Evolutionary conservation across 2,113 vertebrate species (phyloP).

Genomic region (Dermatemys mawii): DNA sequence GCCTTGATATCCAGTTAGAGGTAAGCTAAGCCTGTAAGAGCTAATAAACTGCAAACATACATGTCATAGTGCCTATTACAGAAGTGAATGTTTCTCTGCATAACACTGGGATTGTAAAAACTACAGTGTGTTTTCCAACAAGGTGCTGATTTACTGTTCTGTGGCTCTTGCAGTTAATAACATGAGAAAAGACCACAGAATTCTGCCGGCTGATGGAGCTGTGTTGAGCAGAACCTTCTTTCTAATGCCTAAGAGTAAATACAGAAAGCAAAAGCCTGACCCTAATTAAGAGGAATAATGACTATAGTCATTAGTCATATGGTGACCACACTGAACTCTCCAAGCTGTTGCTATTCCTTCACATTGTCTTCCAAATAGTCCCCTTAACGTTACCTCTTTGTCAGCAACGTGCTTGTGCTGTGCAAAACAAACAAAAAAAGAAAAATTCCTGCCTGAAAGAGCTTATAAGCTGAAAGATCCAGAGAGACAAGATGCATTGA

Average conservation of each 20-base stretch:
- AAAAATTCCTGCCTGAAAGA: not conserved
- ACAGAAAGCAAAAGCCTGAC: not conserved
- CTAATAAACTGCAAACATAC: not conserved
- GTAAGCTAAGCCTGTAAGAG: conserved; percentile 75
- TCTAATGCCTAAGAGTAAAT: not conserved
- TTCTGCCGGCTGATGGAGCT: not conserved
- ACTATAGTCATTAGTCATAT: not conserved
- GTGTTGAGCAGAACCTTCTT: not conserved
- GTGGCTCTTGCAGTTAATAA: not conserved
- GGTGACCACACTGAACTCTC: not conserved
- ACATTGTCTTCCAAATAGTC: not conserved
- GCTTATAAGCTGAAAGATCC: not conserved
- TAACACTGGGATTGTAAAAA: not conserved
- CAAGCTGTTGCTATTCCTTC: not conserved
- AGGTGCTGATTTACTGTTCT: not conserved
- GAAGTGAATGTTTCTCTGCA: not conserved
- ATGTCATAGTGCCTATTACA: not conserved
- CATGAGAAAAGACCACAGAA: not conserved
- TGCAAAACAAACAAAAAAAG: not conserved
- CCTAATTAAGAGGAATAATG: not conserved
- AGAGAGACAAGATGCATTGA: not conserved
- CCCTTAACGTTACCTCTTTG: not conserved
- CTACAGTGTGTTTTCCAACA: not conserved
- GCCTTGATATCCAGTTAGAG: conserved; percentile 97
- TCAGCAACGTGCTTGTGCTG: not conserved